phyloP scores from a whole-genome alignment of 2,797 vertebrate species.

The Lycodopsis pacificus region DNA sequence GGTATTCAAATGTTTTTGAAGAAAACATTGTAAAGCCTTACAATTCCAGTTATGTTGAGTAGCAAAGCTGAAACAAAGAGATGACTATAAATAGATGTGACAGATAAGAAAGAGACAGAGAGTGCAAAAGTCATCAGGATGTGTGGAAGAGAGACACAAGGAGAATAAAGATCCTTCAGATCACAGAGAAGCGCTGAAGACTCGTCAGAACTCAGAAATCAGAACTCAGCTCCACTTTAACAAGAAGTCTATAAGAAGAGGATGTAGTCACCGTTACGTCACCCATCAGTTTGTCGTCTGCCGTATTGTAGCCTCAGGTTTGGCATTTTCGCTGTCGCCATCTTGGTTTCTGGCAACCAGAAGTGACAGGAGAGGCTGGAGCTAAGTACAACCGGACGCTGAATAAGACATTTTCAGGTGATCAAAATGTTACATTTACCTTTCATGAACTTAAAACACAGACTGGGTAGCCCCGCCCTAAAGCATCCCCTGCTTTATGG shows the following conservation, averaged over 20 bases:
- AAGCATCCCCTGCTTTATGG: neutral
- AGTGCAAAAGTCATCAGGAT: conserved; percentile 30
- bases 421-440: too few relatives aligned
- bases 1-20: conserved; percentile 1
- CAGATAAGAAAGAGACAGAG: neutral
- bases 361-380: neutral
- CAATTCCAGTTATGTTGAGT: neutral
- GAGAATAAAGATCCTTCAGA: conserved; percentile 33
- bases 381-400: too few relatives aligned
- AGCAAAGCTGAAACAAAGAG: conserved; percentile 11
- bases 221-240: conserved; percentile 44
- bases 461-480: neutral
- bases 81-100: conserved; percentile 25
- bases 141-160: neutral
- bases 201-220: neutral
- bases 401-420: too few relatives aligned
- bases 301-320: neutral
- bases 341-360: neutral
- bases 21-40: conserved; percentile 21
- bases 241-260: conserved; percentile 1
- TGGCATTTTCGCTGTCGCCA: neutral
- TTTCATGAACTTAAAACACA: too few relatives aligned
- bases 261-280: neutral
- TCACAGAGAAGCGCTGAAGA: conserved; percentile 14
- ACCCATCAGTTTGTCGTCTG: too few relatives aligned